These are phyloP conservation scores for Caenorhabditis virilis DNA, from an alignment of 2,888 invertebrate genomes.

Conservation along the genomic window DNA sequence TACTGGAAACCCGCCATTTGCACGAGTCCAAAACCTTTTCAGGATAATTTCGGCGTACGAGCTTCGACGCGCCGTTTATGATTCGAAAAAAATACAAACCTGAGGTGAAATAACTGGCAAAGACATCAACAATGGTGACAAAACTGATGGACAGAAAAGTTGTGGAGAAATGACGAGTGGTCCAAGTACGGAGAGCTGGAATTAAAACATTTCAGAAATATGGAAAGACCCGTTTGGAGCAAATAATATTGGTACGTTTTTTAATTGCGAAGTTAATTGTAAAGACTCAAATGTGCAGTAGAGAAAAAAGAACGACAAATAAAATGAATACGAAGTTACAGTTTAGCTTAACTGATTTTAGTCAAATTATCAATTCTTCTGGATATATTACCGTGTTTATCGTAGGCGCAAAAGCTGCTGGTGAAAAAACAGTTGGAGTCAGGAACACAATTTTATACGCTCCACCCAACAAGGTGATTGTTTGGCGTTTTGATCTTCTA, in stretches of 20 bases:
- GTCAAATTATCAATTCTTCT: no score
- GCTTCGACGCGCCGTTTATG: no score
- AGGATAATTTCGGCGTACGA: no score
- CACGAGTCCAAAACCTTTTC: no score
- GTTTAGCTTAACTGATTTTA: no score
- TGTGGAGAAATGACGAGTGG: constrained; percentile 55
- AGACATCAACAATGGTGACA: constrained; percentile 47
- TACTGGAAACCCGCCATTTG: no score
- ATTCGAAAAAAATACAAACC: background rate
- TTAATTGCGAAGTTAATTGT: no score
- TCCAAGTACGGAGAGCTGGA: constrained; percentile 48
- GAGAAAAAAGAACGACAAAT: no score
- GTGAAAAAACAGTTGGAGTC: constrained; percentile 41
- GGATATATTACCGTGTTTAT: no score
- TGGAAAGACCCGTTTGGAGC: background rate
- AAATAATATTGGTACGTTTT: constrained; percentile 1
- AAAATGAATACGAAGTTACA: no score
- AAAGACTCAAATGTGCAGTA: no score
- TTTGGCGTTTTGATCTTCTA: constrained; percentile 26
- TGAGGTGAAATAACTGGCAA: constrained; percentile 56
- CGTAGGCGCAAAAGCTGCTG: constrained; percentile 38
- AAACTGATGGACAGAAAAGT: constrained; percentile 53
- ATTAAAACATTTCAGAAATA: background rate
- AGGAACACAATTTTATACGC: constrained; percentile 28
- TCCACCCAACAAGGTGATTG: constrained; percentile 22